Evolutionary conservation across 2,888 invertebrate genomes (phyloP).

Genomic region (Boloria euphrosyne): DNA sequence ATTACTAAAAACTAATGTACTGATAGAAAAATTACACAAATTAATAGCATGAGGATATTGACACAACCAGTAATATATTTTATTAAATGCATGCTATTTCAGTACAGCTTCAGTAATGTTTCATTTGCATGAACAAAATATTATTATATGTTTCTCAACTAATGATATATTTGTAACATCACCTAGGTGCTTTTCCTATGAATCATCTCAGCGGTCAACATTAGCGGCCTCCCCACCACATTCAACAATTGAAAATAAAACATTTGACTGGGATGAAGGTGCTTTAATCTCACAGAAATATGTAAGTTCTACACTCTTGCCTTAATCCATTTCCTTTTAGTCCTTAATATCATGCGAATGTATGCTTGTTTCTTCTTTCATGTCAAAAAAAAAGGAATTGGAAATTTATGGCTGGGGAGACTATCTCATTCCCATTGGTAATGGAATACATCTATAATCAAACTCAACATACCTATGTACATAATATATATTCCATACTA

Average conservation of each 20-base stretch:
- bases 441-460: no score
- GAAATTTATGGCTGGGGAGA: no score
- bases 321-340: neutral
- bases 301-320: slow-evolving; percentile 51
- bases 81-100: slow-evolving; percentile 14
- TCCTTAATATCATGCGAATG: no score
- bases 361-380: neutral
- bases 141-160: slow-evolving; percentile 12
- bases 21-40: neutral
- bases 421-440: no score
- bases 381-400: neutral
- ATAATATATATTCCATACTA: no score
- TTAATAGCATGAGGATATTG: slow-evolving; percentile 19
- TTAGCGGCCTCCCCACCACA: slow-evolving; percentile 76
- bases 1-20: neutral
- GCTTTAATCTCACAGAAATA: slow-evolving; percentile 67
- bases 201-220: slow-evolving; percentile 84
- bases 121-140: slow-evolving; percentile 39
- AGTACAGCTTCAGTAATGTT: slow-evolving; percentile 33
- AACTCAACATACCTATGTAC: no score
- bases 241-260: slow-evolving; percentile 68
- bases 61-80: slow-evolving; percentile 11
- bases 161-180: slow-evolving; percentile 17
- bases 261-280: slow-evolving; percentile 80
- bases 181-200: slow-evolving; percentile 88